Percentiles rank a stretch among this genome's conserved stretches.
Conservation (phyloP, 2,113 vertebrate genomes). For the Myotis davidii region DNA sequence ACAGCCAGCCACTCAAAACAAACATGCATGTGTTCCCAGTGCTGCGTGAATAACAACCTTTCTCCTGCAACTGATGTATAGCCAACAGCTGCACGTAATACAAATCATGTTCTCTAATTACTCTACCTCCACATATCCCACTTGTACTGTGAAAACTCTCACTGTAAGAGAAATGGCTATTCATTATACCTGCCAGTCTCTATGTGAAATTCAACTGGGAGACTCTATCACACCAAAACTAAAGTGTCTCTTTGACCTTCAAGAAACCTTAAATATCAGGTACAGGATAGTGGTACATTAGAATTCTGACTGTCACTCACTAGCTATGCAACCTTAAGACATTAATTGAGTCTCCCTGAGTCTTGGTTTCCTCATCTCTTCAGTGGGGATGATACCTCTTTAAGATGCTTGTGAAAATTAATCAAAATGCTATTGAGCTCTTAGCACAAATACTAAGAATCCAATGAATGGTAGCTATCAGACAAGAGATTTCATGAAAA, state of each 20-base stretch:
- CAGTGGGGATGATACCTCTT: background rate
- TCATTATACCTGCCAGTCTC: constrained; percentile 25
- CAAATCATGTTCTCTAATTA: constrained; percentile 59
- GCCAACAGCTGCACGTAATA: constrained; percentile 46
- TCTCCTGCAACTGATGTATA: constrained; percentile 30
- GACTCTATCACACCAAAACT: background rate
- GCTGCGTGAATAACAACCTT: background rate
- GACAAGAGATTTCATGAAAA: background rate
- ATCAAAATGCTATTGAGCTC: background rate
- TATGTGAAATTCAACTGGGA: constrained; percentile 8
- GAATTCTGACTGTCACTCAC: background rate
- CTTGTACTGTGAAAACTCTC: constrained; percentile 43
- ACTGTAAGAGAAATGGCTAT: constrained; percentile 44
- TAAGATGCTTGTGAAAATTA: background rate
- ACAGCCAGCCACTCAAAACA: constrained; percentile 42
- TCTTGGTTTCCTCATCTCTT: constrained; percentile 13
- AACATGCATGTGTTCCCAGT: constrained; percentile 36
- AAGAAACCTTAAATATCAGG: constrained; percentile 30
- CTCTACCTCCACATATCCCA: constrained; percentile 16
- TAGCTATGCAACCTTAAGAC: background rate
- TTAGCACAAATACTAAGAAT: background rate
- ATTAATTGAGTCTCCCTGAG: background rate
- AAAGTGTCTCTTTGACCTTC: background rate
- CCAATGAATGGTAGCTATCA: background rate
- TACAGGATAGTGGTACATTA: background rate